These are phyloP conservation scores for Lutjanus campechanus DNA, from an alignment of 2,797 vertebrate species.

Conservation along the genomic window DNA sequence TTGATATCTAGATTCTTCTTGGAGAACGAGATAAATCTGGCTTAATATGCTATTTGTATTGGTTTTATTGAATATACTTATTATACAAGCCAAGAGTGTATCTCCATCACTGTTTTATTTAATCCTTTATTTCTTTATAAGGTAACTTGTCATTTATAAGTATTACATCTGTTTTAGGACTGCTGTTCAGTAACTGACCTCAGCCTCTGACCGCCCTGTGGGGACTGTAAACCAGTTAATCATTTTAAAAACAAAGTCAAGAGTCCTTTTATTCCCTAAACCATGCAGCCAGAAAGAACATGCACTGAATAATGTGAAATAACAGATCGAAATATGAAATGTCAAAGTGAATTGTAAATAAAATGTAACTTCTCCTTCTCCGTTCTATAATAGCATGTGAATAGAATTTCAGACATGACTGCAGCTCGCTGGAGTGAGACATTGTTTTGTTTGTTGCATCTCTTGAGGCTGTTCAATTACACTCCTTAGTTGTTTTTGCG, in stretches of 20 bases:
- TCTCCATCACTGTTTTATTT: too few relatives aligned
- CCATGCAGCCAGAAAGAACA: slow-evolving; percentile 6
- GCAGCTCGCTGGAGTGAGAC: slow-evolving; percentile 74
- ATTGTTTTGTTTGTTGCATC: slow-evolving; percentile 76
- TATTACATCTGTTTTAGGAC: not conserved
- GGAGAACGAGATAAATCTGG: too few relatives aligned
- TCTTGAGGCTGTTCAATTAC: slow-evolving; percentile 77
- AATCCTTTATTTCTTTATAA: too few relatives aligned
- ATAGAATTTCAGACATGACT: slow-evolving; percentile 73
- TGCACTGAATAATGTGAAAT: slow-evolving; percentile 29
- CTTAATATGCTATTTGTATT: too few relatives aligned
- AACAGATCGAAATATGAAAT: slow-evolving; percentile 69
- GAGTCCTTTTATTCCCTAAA: slow-evolving; percentile 7
- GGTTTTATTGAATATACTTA: too few relatives aligned
- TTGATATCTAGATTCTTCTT: too few relatives aligned
- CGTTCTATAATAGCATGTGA: slow-evolving; percentile 59
- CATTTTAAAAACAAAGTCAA: slow-evolving; percentile 22
- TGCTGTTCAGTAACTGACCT: slow-evolving; percentile 3
- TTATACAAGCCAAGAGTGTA: too few relatives aligned
- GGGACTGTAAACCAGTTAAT: slow-evolving; percentile 7
- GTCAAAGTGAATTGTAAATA: slow-evolving; percentile 71
- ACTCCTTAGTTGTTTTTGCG: slow-evolving; percentile 77
- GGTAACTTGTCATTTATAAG: too few relatives aligned
- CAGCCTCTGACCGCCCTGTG: slow-evolving; percentile 20
- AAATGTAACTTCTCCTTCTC: slow-evolving; percentile 58